These are phyloP conservation scores for Pristis pectinata DNA, from an alignment of 2,797 vertebrate genomes.

Conservation along the genomic window DNA sequence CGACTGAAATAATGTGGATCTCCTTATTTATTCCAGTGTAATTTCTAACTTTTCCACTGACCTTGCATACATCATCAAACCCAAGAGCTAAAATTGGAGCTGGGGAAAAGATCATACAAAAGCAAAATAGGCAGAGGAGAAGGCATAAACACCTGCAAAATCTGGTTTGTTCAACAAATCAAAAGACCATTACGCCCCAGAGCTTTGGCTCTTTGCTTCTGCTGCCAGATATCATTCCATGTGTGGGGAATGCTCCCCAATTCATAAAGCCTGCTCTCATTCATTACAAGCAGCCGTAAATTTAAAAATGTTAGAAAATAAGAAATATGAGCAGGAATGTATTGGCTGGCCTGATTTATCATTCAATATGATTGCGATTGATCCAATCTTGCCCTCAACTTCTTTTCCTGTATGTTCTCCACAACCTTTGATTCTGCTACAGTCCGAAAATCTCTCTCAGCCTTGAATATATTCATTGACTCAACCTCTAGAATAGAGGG, in stretches of 20 bases:
- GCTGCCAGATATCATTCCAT: not conserved
- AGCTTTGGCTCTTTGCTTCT: not conserved
- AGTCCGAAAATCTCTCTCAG: too few relatives aligned
- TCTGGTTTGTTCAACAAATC: not conserved
- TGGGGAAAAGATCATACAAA: not conserved
- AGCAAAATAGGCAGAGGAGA: too few relatives aligned
- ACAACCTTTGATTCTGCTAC: too few relatives aligned
- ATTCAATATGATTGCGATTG: too few relatives aligned
- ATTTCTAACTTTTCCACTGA: not conserved
- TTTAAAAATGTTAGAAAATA: not conserved
- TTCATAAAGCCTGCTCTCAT: not conserved
- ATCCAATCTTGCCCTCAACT: too few relatives aligned
- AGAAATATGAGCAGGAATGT: too few relatives aligned
- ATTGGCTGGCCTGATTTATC: too few relatives aligned
- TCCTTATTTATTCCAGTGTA: too few relatives aligned
- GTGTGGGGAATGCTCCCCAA: not conserved
- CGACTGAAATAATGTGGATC: not conserved
- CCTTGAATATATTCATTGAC: too few relatives aligned
- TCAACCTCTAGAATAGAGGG: too few relatives aligned
- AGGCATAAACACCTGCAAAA: too few relatives aligned
- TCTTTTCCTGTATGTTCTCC: too few relatives aligned
- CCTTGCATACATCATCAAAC: not conserved
- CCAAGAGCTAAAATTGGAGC: not conserved
- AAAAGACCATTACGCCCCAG: not conserved
- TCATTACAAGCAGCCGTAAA: not conserved